Percentiles rank a stretch among this genome's conserved stretches.
Evolutionary conservation across 2,888 invertebrate genomes (phyloP).

Genomic region (Aphodius granarius): DNA sequence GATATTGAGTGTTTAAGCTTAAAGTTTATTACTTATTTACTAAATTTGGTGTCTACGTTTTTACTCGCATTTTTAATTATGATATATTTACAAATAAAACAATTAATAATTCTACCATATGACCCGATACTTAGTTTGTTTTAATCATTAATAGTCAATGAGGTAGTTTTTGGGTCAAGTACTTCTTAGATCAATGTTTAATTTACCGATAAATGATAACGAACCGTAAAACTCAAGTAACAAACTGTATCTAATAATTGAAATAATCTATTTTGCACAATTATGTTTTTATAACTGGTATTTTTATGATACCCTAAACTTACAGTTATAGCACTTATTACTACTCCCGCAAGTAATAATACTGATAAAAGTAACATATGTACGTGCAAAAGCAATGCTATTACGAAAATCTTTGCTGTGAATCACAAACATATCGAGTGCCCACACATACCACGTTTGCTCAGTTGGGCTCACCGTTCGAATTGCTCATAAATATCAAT

Average conservation of each 20-base stretch:
- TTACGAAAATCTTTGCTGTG: not conserved
- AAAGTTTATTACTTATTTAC: no score
- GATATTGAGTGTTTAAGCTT: no score
- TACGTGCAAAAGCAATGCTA: not conserved
- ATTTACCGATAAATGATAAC: not conserved
- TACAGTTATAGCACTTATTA: not conserved
- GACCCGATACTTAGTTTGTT: no score
- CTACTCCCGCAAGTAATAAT: not conserved
- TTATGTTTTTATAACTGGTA: not conserved
- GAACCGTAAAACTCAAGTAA: not conserved
- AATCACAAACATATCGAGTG: not conserved
- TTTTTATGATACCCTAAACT: not conserved
- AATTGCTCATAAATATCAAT: not conserved
- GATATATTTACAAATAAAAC: no score
- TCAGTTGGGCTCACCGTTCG: not conserved
- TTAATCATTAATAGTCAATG: no score
- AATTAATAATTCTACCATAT: no score
- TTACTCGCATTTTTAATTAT: no score
- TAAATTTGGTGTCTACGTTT: no score
- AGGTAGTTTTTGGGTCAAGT: not conserved
- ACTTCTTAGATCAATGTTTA: not conserved
- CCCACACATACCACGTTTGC: not conserved
- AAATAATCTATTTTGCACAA: not conserved
- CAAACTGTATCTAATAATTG: not conserved
- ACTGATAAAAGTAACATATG: not conserved